Base-by-base conservation (phyloP, 2,888 invertebrate genomes). In the Dolomedes plantarius region DNA sequence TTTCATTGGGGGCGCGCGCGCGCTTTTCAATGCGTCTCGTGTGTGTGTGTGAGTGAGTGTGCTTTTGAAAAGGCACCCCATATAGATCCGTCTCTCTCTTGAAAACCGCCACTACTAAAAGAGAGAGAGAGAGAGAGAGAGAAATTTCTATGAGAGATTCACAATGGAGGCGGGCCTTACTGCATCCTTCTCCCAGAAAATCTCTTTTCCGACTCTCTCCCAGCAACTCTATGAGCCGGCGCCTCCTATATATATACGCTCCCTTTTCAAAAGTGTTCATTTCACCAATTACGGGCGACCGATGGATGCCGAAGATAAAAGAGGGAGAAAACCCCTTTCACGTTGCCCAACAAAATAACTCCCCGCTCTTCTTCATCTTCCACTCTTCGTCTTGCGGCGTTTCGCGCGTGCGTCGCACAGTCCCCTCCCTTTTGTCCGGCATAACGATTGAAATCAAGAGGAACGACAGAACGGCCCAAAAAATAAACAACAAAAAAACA, bases 221-320 rank as follows among this genome's bases (percentile, higher is more conserved):
- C 32, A 23, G 41, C 31, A 36, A 56, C 77, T 39, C 29, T 31
- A 19, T 23, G 41, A 29, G 36, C 27, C 64, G 68, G 46, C 64
- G 65, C 72, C 79, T 56, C 62, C 62, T 46, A 71, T 71, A 41
- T 68, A n/a, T n/a, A n/a, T n/a, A n/a, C 16, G 56, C 23, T 56
- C 56, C 56, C 86, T 85, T 85, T 78, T 73, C 67, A 85, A 79
- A 76, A 76, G 77, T 68, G 81, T 77, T 87, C 86, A 87, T 87
- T 87, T 87, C 74, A 65, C 75, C 86, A 87, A 87, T 87, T 87
- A 87, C 86, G 50, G 68, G 39, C 69, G 69, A 32, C 77, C 74
- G 86, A 74, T 74, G 73, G 86, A 69, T 76, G 62, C 46, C 36
- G 41, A 13, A 56, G 78, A 82, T 87, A 77, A 69, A 69, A 65